phyloP scores from a whole-genome alignment of 2,888 invertebrate species.

The Sthenelais limicola region DNA sequence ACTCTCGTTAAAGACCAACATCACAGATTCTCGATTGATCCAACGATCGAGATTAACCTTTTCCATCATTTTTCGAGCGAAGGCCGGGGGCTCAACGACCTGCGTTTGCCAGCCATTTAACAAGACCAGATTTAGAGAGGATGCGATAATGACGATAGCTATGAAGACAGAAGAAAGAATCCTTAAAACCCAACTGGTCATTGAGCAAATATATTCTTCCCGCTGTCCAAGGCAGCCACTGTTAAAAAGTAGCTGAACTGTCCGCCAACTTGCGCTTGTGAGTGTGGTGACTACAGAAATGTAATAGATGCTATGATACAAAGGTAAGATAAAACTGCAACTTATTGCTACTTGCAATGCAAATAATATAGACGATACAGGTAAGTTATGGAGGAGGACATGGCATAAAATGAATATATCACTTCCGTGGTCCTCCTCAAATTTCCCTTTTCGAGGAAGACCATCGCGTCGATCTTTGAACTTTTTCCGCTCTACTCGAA shows the following conservation, averaged over 20 bases:
- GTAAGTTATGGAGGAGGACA: slow-evolving; percentile 11
- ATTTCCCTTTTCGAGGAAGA: slow-evolving; percentile 2
- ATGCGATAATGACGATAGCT: slow-evolving; percentile 4
- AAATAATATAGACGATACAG: slow-evolving; percentile 15
- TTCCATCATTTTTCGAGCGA: not conserved
- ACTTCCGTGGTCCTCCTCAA: slow-evolving; percentile 21
- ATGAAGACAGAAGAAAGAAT: not conserved
- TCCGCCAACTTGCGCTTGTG: slow-evolving; percentile 18
- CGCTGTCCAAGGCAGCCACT: slow-evolving; percentile 34
- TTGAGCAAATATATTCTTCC: slow-evolving; percentile 13
- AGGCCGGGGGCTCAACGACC: not conserved
- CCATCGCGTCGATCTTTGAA: slow-evolving; percentile 36
- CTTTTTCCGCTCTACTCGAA: slow-evolving; percentile 5
- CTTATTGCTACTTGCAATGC: slow-evolving; percentile 4
- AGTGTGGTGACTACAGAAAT: slow-evolving; percentile 15
- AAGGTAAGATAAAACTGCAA: slow-evolving; percentile 17
- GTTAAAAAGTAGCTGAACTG: slow-evolving; percentile 12
- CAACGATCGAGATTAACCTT: slow-evolving; percentile 4
- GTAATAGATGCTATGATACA: slow-evolving; percentile 24
- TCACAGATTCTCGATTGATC: not conserved
- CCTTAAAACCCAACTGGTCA: slow-evolving; percentile 7
- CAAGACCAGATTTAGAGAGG: slow-evolving; percentile 12
- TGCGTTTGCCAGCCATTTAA: slow-evolving; percentile 1
- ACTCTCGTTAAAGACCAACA: too few relatives aligned
- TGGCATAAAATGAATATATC: slow-evolving; percentile 33